phyloP scores from a whole-genome alignment of 1,140 invertebrate species.

The Samia ricini region DNA sequence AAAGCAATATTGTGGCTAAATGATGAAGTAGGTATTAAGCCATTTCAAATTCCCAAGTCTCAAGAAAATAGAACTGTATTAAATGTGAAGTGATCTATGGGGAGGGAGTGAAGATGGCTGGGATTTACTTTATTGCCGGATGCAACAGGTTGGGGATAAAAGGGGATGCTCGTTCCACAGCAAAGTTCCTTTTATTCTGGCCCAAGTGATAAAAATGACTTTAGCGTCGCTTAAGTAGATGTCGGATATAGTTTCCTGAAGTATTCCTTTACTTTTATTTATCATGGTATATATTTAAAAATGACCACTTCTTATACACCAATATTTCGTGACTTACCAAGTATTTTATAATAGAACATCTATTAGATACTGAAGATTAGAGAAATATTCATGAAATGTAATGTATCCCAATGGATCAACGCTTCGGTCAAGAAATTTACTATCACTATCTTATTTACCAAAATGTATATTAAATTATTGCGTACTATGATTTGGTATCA shows the following conservation, averaged over 20 bases:
- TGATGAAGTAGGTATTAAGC: background rate
- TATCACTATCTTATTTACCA: no score
- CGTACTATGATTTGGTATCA: no score
- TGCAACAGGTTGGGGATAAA: slow-evolving; percentile 60
- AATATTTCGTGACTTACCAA: no score
- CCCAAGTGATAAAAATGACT: slow-evolving; percentile 21
- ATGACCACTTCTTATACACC: no score
- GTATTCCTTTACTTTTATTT: slow-evolving; percentile 3
- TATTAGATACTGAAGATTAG: no score
- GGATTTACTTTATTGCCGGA: slow-evolving; percentile 69
- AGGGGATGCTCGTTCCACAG: slow-evolving; percentile 17
- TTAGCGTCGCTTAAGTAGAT: slow-evolving; percentile 29
- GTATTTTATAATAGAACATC: no score
- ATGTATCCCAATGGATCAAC: no score
- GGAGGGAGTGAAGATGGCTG: slow-evolving; percentile 8
- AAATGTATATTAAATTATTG: no score
- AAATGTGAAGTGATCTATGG: background rate
- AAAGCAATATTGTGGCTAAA: background rate
- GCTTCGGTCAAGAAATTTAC: no score
- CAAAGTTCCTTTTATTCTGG: slow-evolving; percentile 41
- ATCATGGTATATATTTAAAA: background rate
- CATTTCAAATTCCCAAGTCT: background rate
- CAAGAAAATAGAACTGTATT: background rate
- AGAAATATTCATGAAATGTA: no score
- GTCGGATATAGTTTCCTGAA: slow-evolving; percentile 14